Evolutionary conservation across 2,888 invertebrate species (phyloP).

Genomic region (Nymphalis urticae): DNA sequence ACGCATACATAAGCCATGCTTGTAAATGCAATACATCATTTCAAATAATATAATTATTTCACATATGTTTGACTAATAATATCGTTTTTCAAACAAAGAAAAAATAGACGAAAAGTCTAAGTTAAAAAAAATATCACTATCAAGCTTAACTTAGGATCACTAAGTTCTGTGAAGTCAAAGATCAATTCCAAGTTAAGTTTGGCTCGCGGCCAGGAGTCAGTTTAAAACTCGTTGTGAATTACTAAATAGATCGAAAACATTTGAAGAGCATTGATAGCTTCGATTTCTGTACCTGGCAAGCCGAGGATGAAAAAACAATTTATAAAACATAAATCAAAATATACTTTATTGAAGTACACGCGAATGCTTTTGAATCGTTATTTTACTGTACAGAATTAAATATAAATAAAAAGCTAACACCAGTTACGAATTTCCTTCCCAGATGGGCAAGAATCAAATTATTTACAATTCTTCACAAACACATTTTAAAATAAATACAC

Average conservation of each 20-base stretch:
- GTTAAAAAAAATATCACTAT: slow-evolving; percentile 2
- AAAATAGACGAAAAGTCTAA: background rate
- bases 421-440: too few species aligned
- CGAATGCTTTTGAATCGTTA: too few species aligned
- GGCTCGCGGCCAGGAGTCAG: slow-evolving; percentile 19
- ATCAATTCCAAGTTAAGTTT: slow-evolving; percentile 21
- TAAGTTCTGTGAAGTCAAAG: slow-evolving; percentile 25
- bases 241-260: slow-evolving; percentile 9
- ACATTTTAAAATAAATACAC: too few species aligned
- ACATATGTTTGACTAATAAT: background rate
- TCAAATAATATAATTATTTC: slow-evolving; percentile 7
- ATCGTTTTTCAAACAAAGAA: too few species aligned
- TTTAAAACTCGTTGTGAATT: slow-evolving; percentile 2
- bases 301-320: background rate
- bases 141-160: slow-evolving; percentile 9
- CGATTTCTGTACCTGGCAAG: background rate
- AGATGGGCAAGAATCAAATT: too few species aligned
- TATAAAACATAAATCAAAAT: too few species aligned
- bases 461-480: too few species aligned
- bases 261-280: background rate
- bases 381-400: too few species aligned
- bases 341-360: too few species aligned
- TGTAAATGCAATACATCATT: too few species aligned
- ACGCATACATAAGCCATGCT: too few species aligned
- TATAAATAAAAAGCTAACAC: too few species aligned